Percentiles rank a stretch among this genome's conserved stretches.
These are phyloP conservation scores for Grapholita molesta DNA, from an alignment of 1,140 invertebrate genomes.

Conservation along the genomic window DNA sequence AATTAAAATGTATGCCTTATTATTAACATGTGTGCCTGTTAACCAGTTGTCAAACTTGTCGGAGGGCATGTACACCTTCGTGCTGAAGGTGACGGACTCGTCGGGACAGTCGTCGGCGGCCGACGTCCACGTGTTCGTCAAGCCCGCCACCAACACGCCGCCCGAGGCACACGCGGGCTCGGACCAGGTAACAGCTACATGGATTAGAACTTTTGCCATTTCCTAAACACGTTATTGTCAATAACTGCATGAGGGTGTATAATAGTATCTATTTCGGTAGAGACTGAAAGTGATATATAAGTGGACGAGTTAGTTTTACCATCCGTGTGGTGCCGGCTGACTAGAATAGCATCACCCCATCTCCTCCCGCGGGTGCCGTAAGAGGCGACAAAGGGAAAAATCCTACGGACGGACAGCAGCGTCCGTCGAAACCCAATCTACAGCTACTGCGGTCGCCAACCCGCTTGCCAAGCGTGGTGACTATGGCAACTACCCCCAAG, in stretches of 20 bases:
- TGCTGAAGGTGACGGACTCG: constrained; percentile 94
- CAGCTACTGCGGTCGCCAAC: no score
- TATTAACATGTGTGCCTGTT: not conserved
- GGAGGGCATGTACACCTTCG: constrained; percentile 96
- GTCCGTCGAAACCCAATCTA: no score
- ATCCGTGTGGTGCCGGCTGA: no score
- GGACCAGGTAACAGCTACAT: constrained; percentile 41
- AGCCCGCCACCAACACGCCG: constrained; percentile 91
- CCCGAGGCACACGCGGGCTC: constrained; percentile 83
- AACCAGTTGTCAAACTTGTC: constrained; percentile 90
- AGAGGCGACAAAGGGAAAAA: no score
- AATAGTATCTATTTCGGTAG: not conserved
- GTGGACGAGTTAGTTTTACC: no score
- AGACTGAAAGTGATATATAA: no score
- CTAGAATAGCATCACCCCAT: no score
- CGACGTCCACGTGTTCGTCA: constrained; percentile 95
- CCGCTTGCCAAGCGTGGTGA: no score
- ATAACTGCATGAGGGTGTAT: constrained; percentile 6
- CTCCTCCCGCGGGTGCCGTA: no score
- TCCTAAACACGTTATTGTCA: not conserved
- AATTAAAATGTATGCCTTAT: no score
- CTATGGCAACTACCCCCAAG: no score
- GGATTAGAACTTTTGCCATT: not conserved
- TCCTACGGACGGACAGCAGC: no score
- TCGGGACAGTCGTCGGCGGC: constrained; percentile 91